These are phyloP conservation scores for Leptinotarsa peninsularis DNA, from an alignment of 2,888 invertebrate species.

Conservation along the genomic window DNA sequence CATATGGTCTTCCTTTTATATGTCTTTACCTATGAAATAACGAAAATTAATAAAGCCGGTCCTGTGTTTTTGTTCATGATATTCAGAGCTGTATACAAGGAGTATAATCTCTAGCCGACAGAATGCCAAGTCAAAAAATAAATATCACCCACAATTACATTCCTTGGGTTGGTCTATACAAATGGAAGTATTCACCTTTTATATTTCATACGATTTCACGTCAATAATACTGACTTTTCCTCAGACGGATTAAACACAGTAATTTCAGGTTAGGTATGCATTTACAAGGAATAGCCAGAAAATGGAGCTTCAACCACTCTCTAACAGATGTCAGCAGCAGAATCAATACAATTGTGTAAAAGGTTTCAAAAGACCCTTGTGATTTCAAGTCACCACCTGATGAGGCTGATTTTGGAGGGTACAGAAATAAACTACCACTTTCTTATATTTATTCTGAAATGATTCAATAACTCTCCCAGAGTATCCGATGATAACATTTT, in stretches of 20 bases:
- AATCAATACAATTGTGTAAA: background rate
- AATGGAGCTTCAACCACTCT: background rate
- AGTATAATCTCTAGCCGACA: background rate
- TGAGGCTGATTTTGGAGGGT: too few species aligned
- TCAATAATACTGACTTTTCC: background rate
- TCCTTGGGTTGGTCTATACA: background rate
- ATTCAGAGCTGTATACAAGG: background rate
- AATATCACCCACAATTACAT: background rate
- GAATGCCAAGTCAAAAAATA: background rate
- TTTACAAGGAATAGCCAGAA: conserved; percentile 8
- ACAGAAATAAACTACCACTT: too few species aligned
- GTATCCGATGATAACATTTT: too few species aligned
- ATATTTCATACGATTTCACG: conserved; percentile 7
- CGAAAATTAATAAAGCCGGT: background rate
- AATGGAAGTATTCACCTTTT: conserved; percentile 1
- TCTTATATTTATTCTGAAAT: too few species aligned
- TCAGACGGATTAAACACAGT: background rate
- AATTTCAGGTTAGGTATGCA: conserved; percentile 1
- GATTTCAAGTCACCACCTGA: background rate
- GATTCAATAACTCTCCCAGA: too few species aligned
- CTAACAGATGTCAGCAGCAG: background rate
- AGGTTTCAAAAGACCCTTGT: background rate
- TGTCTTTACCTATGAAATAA: conserved; percentile 4
- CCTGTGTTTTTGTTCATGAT: background rate
- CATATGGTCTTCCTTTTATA: background rate